Percentiles rank a stretch among this genome's conserved stretches.
These are phyloP conservation scores for Strix uralensis DNA, from an alignment of 2,113 vertebrate species.

Conservation along the genomic window DNA sequence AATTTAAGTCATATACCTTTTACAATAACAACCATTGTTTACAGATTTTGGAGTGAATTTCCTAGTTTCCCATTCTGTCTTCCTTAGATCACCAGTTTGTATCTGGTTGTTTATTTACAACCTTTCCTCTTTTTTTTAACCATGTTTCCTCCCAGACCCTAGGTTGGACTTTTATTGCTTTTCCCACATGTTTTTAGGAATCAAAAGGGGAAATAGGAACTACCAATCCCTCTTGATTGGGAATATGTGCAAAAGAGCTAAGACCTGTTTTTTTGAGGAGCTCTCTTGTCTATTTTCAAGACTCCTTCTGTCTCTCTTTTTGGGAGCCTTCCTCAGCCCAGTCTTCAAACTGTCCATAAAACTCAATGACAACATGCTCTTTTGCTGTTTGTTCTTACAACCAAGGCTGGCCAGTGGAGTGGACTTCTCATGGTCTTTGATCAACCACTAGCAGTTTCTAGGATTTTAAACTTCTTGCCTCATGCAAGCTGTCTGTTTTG, in stretches of 20 bases:
- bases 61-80: background rate
- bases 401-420: rapidly evolving
- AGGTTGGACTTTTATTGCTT: background rate
- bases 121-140: background rate
- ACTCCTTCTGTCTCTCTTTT: background rate
- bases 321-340: background rate
- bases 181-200: background rate
- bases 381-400: background rate
- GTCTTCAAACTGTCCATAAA: background rate
- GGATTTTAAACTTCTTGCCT: background rate
- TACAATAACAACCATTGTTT: background rate
- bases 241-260: background rate
- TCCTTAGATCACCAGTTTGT: background rate
- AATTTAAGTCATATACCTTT: background rate
- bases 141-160: background rate
- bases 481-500: background rate
- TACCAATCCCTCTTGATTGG: background rate
- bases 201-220: background rate
- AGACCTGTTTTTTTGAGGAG: background rate
- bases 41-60: background rate
- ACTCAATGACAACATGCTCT: background rate
- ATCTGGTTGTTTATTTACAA: background rate
- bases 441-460: background rate
- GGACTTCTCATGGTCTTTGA: background rate
- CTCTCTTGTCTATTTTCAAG: background rate